phyloP scores from a whole-genome alignment of 2,888 invertebrate species.

The Theodoxus fluviatilis region DNA sequence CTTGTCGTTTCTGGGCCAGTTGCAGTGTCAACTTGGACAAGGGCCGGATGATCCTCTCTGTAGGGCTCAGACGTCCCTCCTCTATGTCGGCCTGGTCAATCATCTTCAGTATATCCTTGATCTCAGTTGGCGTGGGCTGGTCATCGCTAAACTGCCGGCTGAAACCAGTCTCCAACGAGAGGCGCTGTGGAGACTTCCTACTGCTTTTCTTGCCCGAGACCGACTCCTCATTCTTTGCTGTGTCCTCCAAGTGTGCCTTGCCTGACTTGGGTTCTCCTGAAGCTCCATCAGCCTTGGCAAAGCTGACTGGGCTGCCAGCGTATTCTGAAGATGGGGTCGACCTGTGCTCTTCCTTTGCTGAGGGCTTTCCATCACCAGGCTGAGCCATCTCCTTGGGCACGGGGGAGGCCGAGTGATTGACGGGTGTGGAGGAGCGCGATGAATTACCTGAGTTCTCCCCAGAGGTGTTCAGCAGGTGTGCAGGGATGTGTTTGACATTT shows the following conservation, averaged over 20 bases:
- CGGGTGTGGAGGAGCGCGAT: constrained; percentile 40
- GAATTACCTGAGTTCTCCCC: constrained; percentile 28
- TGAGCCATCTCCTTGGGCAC: constrained; percentile 26
- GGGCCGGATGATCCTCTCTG: no score
- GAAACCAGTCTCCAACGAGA: constrained; percentile 49
- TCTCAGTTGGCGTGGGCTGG: constrained; percentile 53
- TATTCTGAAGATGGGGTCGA: constrained; percentile 30
- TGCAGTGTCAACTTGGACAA: constrained; percentile 24
- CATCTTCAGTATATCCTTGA: constrained; percentile 53
- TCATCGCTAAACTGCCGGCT: constrained; percentile 57
- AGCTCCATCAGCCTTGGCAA: constrained; percentile 24
- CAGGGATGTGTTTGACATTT: constrained; percentile 55
- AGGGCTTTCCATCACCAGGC: background rate
- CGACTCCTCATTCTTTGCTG: background rate
- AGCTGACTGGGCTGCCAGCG: constrained; percentile 37
- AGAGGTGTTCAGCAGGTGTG: constrained; percentile 41
- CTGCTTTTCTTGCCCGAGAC: constrained; percentile 22
- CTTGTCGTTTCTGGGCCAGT: constrained; percentile 26
- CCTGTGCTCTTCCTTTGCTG: constrained; percentile 26
- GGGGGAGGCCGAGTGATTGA: constrained; percentile 8
- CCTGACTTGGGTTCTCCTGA: background rate
- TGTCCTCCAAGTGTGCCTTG: background rate
- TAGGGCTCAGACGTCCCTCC: no score
- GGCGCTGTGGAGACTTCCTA: constrained; percentile 23
- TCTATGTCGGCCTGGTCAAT: constrained; percentile 51